Evolutionary conservation across 2,113 vertebrate species (phyloP).

Genomic region (Saccopteryx leptura): DNA sequence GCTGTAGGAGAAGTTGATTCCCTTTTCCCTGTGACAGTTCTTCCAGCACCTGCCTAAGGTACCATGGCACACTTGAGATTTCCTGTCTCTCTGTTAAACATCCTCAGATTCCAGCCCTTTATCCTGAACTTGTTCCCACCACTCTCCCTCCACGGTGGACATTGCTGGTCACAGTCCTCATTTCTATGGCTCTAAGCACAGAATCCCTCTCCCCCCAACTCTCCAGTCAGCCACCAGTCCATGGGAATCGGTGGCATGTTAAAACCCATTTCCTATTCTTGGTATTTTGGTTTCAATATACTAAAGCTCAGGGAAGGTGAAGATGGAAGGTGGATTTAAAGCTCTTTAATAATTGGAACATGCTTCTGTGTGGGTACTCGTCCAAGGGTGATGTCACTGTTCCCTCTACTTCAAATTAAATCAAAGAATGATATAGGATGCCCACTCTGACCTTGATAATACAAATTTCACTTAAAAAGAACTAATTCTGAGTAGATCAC

Average conservation of each 20-base stretch:
- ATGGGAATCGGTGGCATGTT: not conserved
- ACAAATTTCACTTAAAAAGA: slow-evolving; percentile 70
- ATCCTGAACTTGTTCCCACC: not conserved
- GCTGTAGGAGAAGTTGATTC: not conserved
- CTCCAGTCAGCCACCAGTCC: not conserved
- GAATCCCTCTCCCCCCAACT: not conserved
- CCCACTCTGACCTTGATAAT: slow-evolving; percentile 47
- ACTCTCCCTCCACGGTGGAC: not conserved
- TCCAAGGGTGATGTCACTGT: slow-evolving; percentile 79
- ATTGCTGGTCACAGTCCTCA: not conserved
- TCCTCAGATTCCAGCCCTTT: not conserved
- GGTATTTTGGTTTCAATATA: not conserved
- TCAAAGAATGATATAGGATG: slow-evolving; percentile 56
- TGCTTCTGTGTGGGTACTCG: slow-evolving; percentile 33
- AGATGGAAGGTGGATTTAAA: not conserved
- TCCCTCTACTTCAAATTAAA: slow-evolving; percentile 65
- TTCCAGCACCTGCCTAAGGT: not conserved
- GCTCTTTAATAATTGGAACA: slow-evolving; percentile 59
- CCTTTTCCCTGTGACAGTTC: not conserved
- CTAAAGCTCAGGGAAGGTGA: not conserved
- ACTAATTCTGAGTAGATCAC: not conserved
- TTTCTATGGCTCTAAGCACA: not conserved
- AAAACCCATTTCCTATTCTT: not conserved
- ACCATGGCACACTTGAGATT: not conserved
- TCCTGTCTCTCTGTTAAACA: not conserved